phyloP scores from a whole-genome alignment of 1,140 invertebrate genomes.

The Brachionus asplanchnoidis region DNA sequence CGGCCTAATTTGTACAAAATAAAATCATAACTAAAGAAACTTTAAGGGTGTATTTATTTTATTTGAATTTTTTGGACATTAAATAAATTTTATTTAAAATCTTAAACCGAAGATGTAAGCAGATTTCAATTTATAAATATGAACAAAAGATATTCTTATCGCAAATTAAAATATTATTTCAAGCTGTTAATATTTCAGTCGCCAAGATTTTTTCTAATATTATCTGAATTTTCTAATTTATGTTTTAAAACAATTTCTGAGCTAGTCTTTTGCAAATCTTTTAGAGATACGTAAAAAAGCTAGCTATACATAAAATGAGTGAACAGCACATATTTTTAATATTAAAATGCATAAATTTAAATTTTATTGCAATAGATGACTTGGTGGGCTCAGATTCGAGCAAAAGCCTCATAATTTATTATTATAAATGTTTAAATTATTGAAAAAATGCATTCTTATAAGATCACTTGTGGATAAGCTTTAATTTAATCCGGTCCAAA shows the following conservation, averaged over 20 bases:
- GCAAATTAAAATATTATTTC: background rate
- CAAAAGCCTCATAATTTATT: constrained; percentile 28
- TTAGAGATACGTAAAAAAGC: background rate
- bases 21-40: background rate
- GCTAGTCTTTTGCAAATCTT: background rate
- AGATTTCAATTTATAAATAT: background rate
- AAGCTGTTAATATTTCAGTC: background rate
- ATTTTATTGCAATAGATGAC: background rate
- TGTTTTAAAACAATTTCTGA: background rate
- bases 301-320: background rate
- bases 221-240: background rate
- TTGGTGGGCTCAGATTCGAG: background rate
- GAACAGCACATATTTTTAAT: background rate
- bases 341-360: background rate
- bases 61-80: background rate
- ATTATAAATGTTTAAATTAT: constrained; percentile 21
- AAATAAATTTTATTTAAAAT: background rate
- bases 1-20: background rate
- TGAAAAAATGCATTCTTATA: constrained; percentile 24
- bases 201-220: background rate
- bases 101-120: background rate
- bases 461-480: background rate
- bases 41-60: no score
- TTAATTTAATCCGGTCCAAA: background rate
- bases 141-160: background rate